Base-by-base conservation (phyloP, 2,888 invertebrate genomes). In the Papilio gigon region DNA sequence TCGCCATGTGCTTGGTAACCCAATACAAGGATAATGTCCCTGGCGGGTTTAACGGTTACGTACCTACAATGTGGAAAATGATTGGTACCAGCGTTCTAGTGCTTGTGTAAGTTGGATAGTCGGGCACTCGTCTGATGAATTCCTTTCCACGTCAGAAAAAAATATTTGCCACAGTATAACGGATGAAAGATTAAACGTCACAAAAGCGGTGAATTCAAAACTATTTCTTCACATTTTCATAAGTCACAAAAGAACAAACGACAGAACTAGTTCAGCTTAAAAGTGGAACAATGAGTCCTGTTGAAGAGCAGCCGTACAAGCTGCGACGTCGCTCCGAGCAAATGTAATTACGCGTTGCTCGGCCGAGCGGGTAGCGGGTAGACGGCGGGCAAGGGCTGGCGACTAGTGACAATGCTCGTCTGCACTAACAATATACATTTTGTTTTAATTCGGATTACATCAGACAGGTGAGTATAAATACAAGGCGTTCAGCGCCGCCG, bases 401-500 rank as follows among this genome's bases (percentile, higher is more conserved):
- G 30, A 25, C 27, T 30, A 56, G 67, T 65, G 72, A 72, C 70
- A 72, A 73, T 71, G 69, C 71, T 71, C 67, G 63, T 71, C 71
- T 73, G 68, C 61, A 61, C 69, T 70, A 75, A 56, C 62, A 62
- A 61, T 62, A 53, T 78, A 81, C 80, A 82, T 83, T 82, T 82
- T 76, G 79, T 81, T 80, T 80, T 78, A 82, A 82, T 80, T 78
- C 79, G 80, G 83, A 86, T 85, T 85, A 85, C 81, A 83, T 80
- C 76, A 84, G 81, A 78, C 78, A 78, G 67, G 77, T 79, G 79
- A 78, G 82, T 78, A 83, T 89, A 88, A 90, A 88, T 88, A 84
- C 84, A 86, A 85, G 86, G 85, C 86, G 83, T 87, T 84, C 84
- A 88, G 85, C 84, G 85, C 82, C 81, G 80, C 80, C 83, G 82